Evolutionary conservation across 2,888 invertebrate species (phyloP), one percentile per base, ranked within the genome.

Genomic region (Eristalinus aeneus): DNA sequence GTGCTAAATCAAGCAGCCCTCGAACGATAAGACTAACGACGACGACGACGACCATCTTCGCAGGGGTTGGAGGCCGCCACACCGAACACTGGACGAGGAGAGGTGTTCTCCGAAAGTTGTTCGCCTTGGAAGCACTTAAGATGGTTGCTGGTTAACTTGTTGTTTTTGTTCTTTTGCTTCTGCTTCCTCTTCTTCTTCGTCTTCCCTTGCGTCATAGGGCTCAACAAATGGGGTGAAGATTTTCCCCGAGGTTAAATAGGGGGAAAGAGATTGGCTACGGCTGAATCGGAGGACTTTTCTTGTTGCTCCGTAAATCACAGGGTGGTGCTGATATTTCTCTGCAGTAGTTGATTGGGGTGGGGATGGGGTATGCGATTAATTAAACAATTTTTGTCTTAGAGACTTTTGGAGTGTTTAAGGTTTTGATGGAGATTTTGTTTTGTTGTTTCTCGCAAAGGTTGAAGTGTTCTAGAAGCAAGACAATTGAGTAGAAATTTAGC

Each of bases 1-100:
- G 85, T 80, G 60, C 77, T 82, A 82, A 88, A 85, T 87, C 82
- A 80, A 72, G 77, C 79, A 85, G 79, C 76, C 68, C 65, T 74
- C 68, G 63, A 71, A 79, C 71, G 74, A 77, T 64, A 64, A 68
- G 73, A 72, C 80, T 16, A 3, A 56, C 10, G 22, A 11, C 5
- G 23, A 22, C 8, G 56, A 23, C 3, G 23, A 23, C 3, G 22
- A 8, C n/a, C n/a, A n/a, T n/a, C n/a, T n/a, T n/a, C n/a, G n/a
- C n/a, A 23, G 22, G 56, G 56, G 54, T 10, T 22, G 22, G 56
- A 0, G 53, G 22, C 61, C 58, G 63, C n/a, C 61, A 23, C 46
- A 58, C n/a, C 34, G 8, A 65, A 23, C 34, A 58, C n/a, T 27
- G 8, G 58, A 67, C n/a, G 53, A 71, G 61, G 67, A 78, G 68